Conservation (phyloP, 1,140 invertebrate genomes). For the Maconellicoccus hirsutus region DNA sequence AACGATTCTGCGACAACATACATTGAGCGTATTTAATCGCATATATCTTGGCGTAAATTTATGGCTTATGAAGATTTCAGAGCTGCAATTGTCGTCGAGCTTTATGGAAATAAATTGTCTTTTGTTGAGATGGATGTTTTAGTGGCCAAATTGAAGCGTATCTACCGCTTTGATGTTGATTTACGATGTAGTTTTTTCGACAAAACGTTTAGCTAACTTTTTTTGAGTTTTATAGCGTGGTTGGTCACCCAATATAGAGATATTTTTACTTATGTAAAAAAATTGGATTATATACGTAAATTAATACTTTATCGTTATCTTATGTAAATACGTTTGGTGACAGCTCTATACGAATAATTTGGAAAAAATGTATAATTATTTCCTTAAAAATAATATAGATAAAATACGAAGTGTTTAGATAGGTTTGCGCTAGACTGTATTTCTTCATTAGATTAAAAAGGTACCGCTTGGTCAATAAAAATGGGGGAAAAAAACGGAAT, state of each 20-base stretch:
- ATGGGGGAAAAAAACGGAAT: not conserved
- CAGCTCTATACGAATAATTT: not conserved
- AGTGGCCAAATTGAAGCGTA: not conserved
- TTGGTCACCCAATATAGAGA: not conserved
- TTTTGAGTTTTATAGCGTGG: not conserved
- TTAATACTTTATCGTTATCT: constrained; percentile 1
- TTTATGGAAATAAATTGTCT: not conserved
- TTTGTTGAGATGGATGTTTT: not conserved
- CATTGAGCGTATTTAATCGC: not conserved
- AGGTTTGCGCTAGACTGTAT: not conserved
- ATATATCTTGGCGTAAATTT: not conserved
- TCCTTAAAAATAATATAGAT: not conserved
- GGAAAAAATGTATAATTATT: not conserved
- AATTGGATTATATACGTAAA: not conserved
- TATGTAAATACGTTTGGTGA: not conserved
- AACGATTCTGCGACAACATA: not conserved
- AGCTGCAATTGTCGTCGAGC: not conserved
- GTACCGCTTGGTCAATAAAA: not conserved
- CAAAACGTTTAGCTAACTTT: not conserved
- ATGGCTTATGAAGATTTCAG: not conserved
- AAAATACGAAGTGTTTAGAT: not conserved
- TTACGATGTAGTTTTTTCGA: not conserved
- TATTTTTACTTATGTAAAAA: not conserved
- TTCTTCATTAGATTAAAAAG: not conserved
- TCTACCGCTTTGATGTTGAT: not conserved